A percentile compares a stretch with the other conserved stretches of the same genome.
Evolutionary conservation across 2,888 invertebrate species (phyloP).

Genomic region (Stratiomys singularior): DNA sequence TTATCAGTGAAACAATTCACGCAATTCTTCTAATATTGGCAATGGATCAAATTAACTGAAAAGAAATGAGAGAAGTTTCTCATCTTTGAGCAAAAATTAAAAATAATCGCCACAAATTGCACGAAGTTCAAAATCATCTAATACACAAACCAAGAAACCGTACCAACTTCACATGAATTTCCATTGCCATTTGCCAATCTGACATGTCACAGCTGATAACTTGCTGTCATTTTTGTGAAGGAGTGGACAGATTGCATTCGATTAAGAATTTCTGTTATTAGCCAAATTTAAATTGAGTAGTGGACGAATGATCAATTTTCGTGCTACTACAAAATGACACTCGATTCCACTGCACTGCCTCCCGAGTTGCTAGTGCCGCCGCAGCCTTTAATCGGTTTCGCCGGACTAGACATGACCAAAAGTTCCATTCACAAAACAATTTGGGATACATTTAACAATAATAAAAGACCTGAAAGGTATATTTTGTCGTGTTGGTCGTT

Average conservation of each 20-base stretch:
- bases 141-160: no score
- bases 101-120: no score
- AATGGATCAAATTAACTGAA: no score
- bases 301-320: conserved; percentile 16
- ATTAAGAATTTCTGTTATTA: conserved; percentile 8
- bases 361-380: conserved; percentile 85
- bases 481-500: background rate
- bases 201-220: conserved; percentile 50
- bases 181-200: conserved; percentile 28
- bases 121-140: no score
- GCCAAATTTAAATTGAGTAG: background rate
- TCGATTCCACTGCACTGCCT: conserved; percentile 77
- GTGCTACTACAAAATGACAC: conserved; percentile 66
- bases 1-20: no score
- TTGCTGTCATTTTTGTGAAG: conserved; percentile 42
- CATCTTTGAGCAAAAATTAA: no score
- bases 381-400: conserved; percentile 85
- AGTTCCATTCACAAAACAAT: conserved; percentile 90
- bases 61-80: no score
- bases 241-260: conserved; percentile 22
- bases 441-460: conserved; percentile 92
- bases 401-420: conserved; percentile 85
- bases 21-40: no score
- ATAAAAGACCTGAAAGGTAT: conserved; percentile 76
- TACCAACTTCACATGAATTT: background rate